These are phyloP conservation scores for Corvus moneduloides DNA, from an alignment of 2,113 vertebrate genomes.

Conservation along the genomic window DNA sequence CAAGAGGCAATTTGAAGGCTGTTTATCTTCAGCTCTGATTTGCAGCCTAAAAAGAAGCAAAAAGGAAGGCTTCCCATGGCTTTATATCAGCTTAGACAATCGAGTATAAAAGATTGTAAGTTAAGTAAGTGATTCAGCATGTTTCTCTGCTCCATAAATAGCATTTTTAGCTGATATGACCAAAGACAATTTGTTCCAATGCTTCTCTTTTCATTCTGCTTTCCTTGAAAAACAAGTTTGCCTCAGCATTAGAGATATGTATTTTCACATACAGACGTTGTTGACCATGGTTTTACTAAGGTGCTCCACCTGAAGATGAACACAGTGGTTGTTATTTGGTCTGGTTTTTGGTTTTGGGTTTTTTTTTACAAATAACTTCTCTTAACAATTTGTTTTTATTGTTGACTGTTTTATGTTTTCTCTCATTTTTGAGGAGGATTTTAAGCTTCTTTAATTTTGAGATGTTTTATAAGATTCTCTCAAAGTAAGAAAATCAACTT, in stretches of 20 bases:
- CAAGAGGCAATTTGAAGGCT: neutral
- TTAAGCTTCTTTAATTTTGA: neutral
- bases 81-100: neutral
- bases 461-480: neutral
- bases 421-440: neutral
- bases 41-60: neutral
- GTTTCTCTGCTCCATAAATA: neutral
- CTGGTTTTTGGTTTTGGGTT: neutral
- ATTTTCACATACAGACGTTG: neutral
- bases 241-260: rapidly evolving
- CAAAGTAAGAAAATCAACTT: neutral
- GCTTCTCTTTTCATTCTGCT: neutral
- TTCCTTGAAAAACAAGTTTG: neutral
- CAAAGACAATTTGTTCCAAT: neutral
- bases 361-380: neutral
- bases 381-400: neutral
- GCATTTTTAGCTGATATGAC: neutral
- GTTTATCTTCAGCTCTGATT: conserved; percentile 5
- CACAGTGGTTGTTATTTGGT: rapidly evolving
- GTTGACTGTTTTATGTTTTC: neutral
- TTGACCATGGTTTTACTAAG: neutral
- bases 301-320: neutral
- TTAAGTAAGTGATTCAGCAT: neutral
- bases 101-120: neutral
- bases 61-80: neutral